These are phyloP conservation scores for Probaryconus sp. DNA, from an alignment of 1,140 invertebrate genomes.

Conservation along the genomic window DNA sequence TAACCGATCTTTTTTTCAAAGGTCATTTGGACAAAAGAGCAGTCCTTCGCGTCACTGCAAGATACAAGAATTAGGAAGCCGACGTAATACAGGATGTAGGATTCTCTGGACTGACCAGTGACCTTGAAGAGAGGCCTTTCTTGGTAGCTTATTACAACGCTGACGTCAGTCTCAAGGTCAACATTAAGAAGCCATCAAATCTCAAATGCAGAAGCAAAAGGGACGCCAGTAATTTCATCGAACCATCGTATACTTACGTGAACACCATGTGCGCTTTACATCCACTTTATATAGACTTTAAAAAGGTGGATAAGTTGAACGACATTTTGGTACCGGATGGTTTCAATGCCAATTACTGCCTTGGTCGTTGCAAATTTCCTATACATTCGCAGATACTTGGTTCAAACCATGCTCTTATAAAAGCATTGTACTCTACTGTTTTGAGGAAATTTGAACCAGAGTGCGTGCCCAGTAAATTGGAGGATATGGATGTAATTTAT, in stretches of 20 bases:
- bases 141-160: constrained; percentile 88
- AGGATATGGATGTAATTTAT: constrained; percentile 89
- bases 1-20: constrained; percentile 87
- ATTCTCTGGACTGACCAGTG: constrained; percentile 83
- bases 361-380: constrained; percentile 92
- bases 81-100: constrained; percentile 87
- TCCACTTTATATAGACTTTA: constrained; percentile 90
- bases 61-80: constrained; percentile 80
- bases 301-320: constrained; percentile 90
- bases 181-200: too few species aligned
- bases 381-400: constrained; percentile 91
- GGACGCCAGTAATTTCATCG: background rate
- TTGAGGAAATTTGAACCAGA: constrained; percentile 87
- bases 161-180: constrained; percentile 14
- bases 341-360: constrained; percentile 91
- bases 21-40: too few species aligned
- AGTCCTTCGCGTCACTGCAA: constrained; percentile 85
- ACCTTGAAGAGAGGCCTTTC: constrained; percentile 89
- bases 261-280: constrained; percentile 85
- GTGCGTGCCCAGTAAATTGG: constrained; percentile 90
- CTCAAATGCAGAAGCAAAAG: background rate
- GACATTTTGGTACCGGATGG: constrained; percentile 94
- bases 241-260: background rate
- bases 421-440: constrained; percentile 90
- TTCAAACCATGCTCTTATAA: constrained; percentile 95